Evolutionary conservation across 2,888 invertebrate species (phyloP), one percentile per base, ranked within the genome.

Genomic region (Thereva nobilitata): DNA sequence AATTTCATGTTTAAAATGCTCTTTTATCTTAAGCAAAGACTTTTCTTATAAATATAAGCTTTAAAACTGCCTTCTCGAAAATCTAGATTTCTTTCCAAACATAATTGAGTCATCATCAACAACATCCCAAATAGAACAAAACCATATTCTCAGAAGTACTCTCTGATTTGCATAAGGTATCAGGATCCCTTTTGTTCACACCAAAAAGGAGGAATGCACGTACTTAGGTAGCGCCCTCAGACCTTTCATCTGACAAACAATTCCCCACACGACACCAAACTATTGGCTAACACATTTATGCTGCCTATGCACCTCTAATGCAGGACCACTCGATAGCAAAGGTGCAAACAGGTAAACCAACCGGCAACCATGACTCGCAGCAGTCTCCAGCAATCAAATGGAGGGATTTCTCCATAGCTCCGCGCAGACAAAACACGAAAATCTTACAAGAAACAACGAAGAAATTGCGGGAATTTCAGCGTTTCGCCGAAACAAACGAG

Each of bases 401-500:
- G 23, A 2, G 23, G 23, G 23, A 23, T 23, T 23, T 23, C 7
- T 34, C 50, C 34, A 6, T 23, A 50, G 50, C 55, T 45, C 6
- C 5, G 35, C 1, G 23, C 23, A 23, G 23, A 23, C 23, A 23
- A 23, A 23, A 23, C 23, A 23, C 23, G 23, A 23, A 23, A 23
- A 23, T 23, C 23, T 23, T 23, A 23, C 23, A 6, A 23, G 49
- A 12, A 42, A 37, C 42, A 50, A 10, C 12, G 50, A 78, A 77
- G 77, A 79, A 79, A 79, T 80, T 78, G 78, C 78, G 79, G 76
- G 80, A 79, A 79, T 80, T 79, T 79, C 75, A 78, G 76, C 77
- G 77, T 79, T 79, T 80, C 78, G 76, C 73, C 75, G 79, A 79
- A 80, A 80, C 80, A 80, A 80, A 80, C 80, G 77, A 80, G 78